A percentile compares a stretch with the other conserved stretches of the same genome.
Conservation (phyloP, 2,888 invertebrate species). For the Anarsia innoxiella region DNA sequence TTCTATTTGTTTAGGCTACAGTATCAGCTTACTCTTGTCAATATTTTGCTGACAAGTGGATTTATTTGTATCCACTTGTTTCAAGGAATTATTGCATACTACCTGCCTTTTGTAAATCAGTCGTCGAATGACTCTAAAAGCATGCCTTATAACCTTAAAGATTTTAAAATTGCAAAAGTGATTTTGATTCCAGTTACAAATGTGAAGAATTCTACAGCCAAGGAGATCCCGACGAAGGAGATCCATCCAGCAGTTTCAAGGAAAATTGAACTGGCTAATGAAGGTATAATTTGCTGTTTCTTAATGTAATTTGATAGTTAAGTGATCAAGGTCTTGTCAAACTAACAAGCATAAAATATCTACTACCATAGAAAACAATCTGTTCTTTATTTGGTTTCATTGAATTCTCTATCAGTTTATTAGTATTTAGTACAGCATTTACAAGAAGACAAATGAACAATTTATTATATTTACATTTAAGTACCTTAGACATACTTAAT, state of each 20-base stretch:
- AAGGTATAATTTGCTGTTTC: constrained; percentile 31
- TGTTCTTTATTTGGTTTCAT: too few relatives aligned
- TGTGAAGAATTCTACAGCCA: too few relatives aligned
- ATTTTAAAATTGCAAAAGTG: constrained; percentile 1
- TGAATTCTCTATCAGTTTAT: too few relatives aligned
- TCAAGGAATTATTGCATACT: not conserved
- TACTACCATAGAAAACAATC: too few relatives aligned
- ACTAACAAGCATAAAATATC: too few relatives aligned
- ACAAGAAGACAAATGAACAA: too few relatives aligned
- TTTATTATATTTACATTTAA: too few relatives aligned
- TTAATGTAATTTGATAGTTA: too few relatives aligned
- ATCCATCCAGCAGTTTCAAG: constrained; percentile 4
- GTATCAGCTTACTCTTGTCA: constrained; percentile 7
- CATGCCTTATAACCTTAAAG: constrained; percentile 1
- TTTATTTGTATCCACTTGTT: not conserved
- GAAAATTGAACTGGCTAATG: constrained; percentile 37
- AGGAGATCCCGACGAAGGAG: not conserved
- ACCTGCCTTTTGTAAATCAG: not conserved
- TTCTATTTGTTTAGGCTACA: not conserved
- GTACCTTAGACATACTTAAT: too few relatives aligned
- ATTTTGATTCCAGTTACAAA: constrained; percentile 1
- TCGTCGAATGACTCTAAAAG: not conserved
- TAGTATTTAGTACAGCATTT: too few relatives aligned
- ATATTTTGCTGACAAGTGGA: not conserved
- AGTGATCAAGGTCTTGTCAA: too few relatives aligned